These are phyloP conservation scores for Bubo blakistoni DNA, from an alignment of 2,113 vertebrate genomes.

Conservation along the genomic window DNA sequence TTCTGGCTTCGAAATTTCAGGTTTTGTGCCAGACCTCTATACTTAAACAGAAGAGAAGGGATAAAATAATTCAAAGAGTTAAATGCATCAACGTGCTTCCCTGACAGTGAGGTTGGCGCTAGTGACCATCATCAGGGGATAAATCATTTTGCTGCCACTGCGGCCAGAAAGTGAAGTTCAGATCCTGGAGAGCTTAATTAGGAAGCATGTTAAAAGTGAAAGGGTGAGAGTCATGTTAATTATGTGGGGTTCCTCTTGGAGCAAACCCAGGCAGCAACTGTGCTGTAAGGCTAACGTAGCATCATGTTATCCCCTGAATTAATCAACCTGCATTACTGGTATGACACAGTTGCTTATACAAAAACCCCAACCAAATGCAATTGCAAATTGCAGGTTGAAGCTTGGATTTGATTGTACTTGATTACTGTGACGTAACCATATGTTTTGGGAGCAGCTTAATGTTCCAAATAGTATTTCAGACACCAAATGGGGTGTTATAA, in stretches of 20 bases:
- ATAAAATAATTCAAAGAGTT: background rate
- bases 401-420: background rate
- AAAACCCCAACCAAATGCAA: background rate
- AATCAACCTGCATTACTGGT: background rate
- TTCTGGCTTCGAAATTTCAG: background rate
- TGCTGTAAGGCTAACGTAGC: background rate
- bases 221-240: slow-evolving; percentile 70
- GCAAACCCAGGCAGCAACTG: slow-evolving; percentile 10
- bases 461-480: background rate
- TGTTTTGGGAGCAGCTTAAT: background rate
- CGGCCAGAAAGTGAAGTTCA: slow-evolving; percentile 62
- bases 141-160: slow-evolving; percentile 62
- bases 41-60: background rate
- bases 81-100: background rate
- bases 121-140: slow-evolving; percentile 44
- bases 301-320: background rate
- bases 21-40: background rate
- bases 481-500: background rate
- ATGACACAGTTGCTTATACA: background rate
- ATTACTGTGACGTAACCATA: background rate
- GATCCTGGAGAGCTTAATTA: slow-evolving; percentile 70
- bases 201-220: slow-evolving; percentile 70
- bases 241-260: slow-evolving; percentile 56
- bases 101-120: slow-evolving; percentile 41
- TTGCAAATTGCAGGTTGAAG: background rate